phyloP scores from a whole-genome alignment of 2,888 invertebrate species.

The Synanthedon andrenaeformis region DNA sequence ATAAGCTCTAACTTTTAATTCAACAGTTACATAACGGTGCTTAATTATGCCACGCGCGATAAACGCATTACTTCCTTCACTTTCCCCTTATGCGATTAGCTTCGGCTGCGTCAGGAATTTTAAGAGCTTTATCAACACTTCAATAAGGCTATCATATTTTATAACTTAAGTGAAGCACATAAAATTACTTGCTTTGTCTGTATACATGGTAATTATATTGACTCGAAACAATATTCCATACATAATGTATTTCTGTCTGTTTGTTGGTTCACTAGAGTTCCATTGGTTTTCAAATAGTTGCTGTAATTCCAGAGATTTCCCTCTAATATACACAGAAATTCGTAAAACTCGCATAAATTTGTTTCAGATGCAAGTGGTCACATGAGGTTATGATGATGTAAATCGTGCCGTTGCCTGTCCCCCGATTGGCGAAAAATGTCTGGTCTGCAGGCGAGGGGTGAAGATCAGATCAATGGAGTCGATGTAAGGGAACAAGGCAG shows the following conservation, averaged over 20 bases:
- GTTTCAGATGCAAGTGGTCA: not conserved
- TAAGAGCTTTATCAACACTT: not conserved
- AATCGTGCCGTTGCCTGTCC: conserved; percentile 21
- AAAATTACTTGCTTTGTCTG: too few relatives aligned
- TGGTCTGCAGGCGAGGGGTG: conserved; percentile 51
- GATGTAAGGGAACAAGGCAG: conserved; percentile 62
- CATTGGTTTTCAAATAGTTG: too few relatives aligned
- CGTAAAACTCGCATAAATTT: too few relatives aligned
- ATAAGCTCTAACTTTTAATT: not conserved
- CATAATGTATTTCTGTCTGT: too few relatives aligned
- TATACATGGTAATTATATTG: too few relatives aligned
- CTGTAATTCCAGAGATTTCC: too few relatives aligned
- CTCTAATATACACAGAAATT: too few relatives aligned
- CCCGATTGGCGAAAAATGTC: conserved; percentile 54
- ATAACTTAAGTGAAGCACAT: too few relatives aligned
- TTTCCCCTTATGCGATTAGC: conserved; percentile 1
- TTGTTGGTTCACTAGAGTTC: too few relatives aligned
- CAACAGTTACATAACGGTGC: conserved; percentile 1
- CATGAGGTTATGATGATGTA: conserved; percentile 21
- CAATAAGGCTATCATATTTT: too few relatives aligned
- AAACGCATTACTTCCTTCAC: not conserved
- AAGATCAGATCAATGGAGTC: conserved; percentile 57
- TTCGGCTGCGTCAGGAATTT: not conserved
- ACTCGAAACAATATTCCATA: too few relatives aligned
- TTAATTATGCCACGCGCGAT: not conserved